A percentile compares a stretch with the other conserved stretches of the same genome.
Conservation (phyloP, 2,888 invertebrate species). For the Tetranychus piercei region DNA sequence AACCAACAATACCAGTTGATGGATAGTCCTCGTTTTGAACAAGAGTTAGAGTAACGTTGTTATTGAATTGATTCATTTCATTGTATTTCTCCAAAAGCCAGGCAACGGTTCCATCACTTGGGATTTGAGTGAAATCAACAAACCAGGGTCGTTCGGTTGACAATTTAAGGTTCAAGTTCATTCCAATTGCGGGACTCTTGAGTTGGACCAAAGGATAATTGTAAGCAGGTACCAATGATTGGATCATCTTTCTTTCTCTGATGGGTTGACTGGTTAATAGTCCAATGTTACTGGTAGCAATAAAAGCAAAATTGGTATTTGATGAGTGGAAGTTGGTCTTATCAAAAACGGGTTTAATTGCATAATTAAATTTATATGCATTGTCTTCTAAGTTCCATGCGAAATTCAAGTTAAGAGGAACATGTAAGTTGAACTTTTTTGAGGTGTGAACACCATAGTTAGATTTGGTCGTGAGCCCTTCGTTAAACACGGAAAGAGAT, state of each 20-base stretch:
- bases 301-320: background rate
- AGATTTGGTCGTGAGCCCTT: background rate
- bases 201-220: background rate
- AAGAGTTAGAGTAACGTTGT: background rate
- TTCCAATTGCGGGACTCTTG: background rate
- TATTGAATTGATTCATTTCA: background rate
- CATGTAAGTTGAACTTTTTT: background rate
- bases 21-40: background rate
- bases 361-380: background rate
- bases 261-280: background rate
- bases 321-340: background rate
- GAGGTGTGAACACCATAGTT: background rate
- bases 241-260: background rate
- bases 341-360: background rate
- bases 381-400: background rate
- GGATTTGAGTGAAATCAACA: background rate
- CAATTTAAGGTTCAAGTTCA: background rate
- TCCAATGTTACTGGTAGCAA: background rate
- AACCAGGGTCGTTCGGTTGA: background rate
- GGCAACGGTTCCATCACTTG: background rate
- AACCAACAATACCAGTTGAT: background rate
- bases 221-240: background rate
- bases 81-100: background rate
- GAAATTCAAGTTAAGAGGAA: background rate
- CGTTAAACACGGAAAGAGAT: background rate